A percentile compares a stretch with the other conserved stretches of the same genome.
Conservation (phyloP, 1,140 invertebrate genomes). For the Drosophila subpulchrella region DNA sequence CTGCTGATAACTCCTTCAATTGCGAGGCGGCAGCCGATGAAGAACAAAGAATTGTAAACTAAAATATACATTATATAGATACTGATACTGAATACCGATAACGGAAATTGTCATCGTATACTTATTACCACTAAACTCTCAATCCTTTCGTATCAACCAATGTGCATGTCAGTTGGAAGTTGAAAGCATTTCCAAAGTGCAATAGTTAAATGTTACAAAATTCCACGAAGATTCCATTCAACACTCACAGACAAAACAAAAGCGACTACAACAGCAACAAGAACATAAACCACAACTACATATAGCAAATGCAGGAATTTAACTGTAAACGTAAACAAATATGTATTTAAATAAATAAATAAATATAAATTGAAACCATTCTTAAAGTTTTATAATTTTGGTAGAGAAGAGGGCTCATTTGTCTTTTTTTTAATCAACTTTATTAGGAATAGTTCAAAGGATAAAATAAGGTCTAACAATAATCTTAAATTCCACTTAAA, state of each 20-base stretch:
- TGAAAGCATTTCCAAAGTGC: conserved; percentile 50
- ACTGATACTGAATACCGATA: conserved; percentile 52
- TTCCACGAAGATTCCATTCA: conserved; percentile 60
- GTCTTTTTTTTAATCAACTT: conserved; percentile 21
- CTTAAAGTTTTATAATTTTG: not conserved
- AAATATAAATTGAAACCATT: conserved; percentile 74
- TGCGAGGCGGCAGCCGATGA: conserved; percentile 22
- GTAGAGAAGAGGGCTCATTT: not conserved
- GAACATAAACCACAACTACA: conserved; percentile 63
- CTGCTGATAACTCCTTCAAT: conserved; percentile 19
- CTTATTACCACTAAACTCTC: conserved; percentile 46
- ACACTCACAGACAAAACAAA: conserved; percentile 25
- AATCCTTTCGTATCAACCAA: conserved; percentile 50
- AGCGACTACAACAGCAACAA: conserved; percentile 47
- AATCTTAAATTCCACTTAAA: conserved; percentile 29
- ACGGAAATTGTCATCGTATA: conserved; percentile 45
- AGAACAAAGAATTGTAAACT: conserved; percentile 62
- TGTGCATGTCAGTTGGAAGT: conserved; percentile 65
- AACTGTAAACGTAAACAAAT: conserved; percentile 77
- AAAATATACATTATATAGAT: conserved; percentile 62
- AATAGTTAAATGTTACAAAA: conserved; percentile 81
- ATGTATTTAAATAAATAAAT: conserved; percentile 80
- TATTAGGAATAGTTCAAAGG: conserved; percentile 46
- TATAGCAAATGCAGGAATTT: conserved; percentile 82
- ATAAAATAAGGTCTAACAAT: conserved; percentile 20